Percentiles rank a stretch among this genome's conserved stretches.
phyloP scores from a whole-genome alignment of 2,113 vertebrate species.

The Penelope pileata region DNA sequence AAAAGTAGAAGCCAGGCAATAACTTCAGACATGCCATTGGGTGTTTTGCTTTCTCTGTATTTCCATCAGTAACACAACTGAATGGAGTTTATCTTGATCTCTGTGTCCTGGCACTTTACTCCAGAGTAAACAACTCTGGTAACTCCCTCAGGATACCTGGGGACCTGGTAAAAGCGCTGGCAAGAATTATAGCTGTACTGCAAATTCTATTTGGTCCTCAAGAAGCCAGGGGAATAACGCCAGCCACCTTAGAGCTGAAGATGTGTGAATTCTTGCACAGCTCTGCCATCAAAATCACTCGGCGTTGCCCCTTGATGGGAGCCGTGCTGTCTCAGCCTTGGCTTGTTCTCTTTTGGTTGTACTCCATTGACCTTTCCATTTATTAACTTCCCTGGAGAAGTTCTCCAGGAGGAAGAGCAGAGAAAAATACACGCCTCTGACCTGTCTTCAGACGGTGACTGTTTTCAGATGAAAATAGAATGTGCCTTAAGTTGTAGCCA shows the following conservation, averaged over 20 bases:
- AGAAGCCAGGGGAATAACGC: neutral
- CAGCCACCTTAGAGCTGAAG: neutral
- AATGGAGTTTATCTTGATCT: neutral
- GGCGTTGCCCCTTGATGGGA: neutral
- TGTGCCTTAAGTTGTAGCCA: neutral
- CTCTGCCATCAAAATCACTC: neutral
- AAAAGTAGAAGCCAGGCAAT: neutral
- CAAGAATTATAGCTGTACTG: neutral
- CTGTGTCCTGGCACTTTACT: neutral
- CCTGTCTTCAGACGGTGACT: neutral
- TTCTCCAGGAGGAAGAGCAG: neutral
- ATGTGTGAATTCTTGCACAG: neutral
- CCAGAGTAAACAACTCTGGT: too few species aligned
- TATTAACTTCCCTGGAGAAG: neutral
- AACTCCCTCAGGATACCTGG: rapidly evolving
- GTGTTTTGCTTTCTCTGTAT: rapidly evolving
- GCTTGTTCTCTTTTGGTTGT: too few species aligned
- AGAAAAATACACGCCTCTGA: rapidly evolving
- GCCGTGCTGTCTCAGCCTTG: neutral
- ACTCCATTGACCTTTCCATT: neutral
- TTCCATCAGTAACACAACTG: neutral
- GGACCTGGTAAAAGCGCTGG: neutral
- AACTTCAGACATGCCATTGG: neutral
- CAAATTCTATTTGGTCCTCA: neutral
- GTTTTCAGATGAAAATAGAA: neutral